phyloP scores from a whole-genome alignment of 2,888 invertebrate genomes.

The Neoaliturus tenellus region DNA sequence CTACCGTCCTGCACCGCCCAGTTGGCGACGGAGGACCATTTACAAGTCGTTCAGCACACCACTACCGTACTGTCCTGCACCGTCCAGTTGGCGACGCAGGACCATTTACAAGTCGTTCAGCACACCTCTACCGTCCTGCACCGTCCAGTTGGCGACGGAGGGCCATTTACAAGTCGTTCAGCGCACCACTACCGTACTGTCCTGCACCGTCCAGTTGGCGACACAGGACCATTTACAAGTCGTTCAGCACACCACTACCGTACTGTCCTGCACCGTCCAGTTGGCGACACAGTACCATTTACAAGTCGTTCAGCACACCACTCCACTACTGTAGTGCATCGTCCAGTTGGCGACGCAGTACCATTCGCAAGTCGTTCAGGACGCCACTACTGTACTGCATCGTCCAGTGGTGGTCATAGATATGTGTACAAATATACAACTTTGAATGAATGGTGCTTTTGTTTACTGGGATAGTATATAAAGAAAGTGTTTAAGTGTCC shows the following conservation, averaged over 20 bases:
- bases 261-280: neutral
- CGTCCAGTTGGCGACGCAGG: neutral
- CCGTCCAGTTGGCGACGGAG: neutral
- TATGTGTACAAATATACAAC: too few relatives aligned
- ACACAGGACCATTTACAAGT: neutral
- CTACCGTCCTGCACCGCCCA: neutral
- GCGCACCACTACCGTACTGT: neutral
- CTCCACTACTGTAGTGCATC: neutral
- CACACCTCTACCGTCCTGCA: neutral
- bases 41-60: neutral
- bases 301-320: neutral
- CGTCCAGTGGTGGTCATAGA: neutral
- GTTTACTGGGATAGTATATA: too few relatives aligned
- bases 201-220: neutral
- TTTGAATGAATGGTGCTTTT: too few relatives aligned
- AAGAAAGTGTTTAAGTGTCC: too few relatives aligned
- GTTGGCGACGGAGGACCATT: neutral
- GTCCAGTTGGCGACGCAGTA: neutral
- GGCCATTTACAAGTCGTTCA: neutral
- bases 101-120: neutral
- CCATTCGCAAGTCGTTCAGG: neutral
- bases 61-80: neutral
- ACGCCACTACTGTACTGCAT: neutral
- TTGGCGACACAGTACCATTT: neutral
- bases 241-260: neutral